phyloP scores from a whole-genome alignment of 2,797 vertebrate genomes.

The Avahi laniger region DNA sequence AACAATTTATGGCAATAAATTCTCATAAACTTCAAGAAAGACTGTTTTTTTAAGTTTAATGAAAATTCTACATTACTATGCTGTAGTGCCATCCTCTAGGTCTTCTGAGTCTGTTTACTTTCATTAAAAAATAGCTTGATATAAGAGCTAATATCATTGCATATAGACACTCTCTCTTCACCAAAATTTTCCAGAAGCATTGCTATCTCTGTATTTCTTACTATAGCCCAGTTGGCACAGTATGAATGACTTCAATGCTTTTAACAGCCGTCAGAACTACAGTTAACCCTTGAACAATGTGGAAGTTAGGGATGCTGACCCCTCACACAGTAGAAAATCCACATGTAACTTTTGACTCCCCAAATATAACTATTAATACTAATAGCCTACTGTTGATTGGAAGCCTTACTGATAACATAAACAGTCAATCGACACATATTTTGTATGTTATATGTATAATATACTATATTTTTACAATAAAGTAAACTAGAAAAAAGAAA shows the following conservation, averaged over 20 bases:
- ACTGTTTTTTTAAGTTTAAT: background rate
- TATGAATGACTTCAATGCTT: background rate
- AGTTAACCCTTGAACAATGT: background rate
- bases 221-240: background rate
- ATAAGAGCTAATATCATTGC: background rate
- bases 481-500: background rate
- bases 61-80: background rate
- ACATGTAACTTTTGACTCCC: background rate
- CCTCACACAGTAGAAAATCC: background rate
- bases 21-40: slow-evolving; percentile 13
- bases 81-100: background rate
- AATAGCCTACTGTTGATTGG: background rate
- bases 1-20: background rate
- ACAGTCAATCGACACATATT: background rate
- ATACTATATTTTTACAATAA: background rate
- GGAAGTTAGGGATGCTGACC: background rate
- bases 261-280: background rate
- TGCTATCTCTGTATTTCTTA: background rate
- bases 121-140: background rate
- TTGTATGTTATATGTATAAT: background rate
- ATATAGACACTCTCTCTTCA: background rate
- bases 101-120: slow-evolving; percentile 20
- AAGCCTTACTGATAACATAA: background rate
- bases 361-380: background rate
- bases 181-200: background rate